A percentile compares a stretch with the other conserved stretches of the same genome.
phyloP scores from a whole-genome alignment of 2,888 invertebrate genomes.

The Melipona beecheii region DNA sequence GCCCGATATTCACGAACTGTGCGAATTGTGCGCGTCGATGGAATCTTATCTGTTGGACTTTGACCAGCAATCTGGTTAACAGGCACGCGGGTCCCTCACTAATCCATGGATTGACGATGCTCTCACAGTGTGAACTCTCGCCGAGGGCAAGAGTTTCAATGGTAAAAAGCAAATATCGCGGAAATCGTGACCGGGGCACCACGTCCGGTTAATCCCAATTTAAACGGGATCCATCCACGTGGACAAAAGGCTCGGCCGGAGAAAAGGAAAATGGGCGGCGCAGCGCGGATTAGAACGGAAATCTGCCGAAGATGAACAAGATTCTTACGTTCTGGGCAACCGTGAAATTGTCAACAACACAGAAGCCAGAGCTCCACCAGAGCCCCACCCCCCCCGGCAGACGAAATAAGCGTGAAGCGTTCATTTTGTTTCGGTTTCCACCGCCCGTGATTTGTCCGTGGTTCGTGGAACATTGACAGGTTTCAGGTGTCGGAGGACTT shows the following conservation, averaged over 20 bases:
- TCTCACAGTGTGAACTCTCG: conserved; percentile 12
- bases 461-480: not conserved
- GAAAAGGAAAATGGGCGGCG: conserved; percentile 65
- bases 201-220: conserved; percentile 74
- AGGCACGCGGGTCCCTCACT: conserved; percentile 62
- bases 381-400: not conserved
- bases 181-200: conserved; percentile 52
- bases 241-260: conserved; percentile 59
- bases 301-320: conserved; percentile 32
- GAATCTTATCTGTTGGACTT: conserved; percentile 72
- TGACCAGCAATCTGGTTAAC: conserved; percentile 79
- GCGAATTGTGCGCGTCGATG: conserved; percentile 37
- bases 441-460: not conserved
- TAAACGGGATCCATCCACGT: conserved; percentile 72
- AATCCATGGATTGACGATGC: conserved; percentile 69
- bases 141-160: conserved; percentile 21
- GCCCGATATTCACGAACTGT: conserved; percentile 58
- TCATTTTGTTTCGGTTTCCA: conserved; percentile 28
- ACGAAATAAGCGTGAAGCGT: not conserved
- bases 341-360: conserved; percentile 76
- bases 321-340: conserved; percentile 47
- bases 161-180: conserved; percentile 58
- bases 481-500: not conserved
- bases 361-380: conserved; percentile 39
- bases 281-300: conserved; percentile 58